These are phyloP conservation scores for Drosophila baimaii DNA, from an alignment of 1,140 invertebrate genomes.

Conservation along the genomic window DNA sequence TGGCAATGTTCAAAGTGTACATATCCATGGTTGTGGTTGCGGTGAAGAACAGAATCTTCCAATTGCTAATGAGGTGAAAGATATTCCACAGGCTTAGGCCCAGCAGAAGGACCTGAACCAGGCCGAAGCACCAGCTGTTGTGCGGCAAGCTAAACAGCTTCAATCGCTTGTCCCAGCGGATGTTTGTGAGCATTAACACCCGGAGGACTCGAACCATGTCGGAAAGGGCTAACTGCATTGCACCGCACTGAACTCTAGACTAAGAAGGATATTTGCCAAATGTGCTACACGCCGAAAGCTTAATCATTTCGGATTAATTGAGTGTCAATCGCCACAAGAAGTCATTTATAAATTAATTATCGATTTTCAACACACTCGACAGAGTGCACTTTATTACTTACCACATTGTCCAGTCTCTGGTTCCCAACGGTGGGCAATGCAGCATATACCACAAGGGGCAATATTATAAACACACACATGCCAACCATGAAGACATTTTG, in stretches of 20 bases:
- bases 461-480: too few species aligned
- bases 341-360: slow-evolving; percentile 6
- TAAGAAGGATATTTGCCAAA: too few species aligned
- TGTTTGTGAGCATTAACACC: not conserved
- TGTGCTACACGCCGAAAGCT: not conserved
- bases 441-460: not conserved
- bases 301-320: not conserved
- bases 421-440: not conserved
- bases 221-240: not conserved
- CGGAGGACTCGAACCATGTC: not conserved
- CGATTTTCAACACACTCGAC: not conserved
- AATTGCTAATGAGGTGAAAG: not conserved
- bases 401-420: not conserved
- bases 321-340: not conserved
- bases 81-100: not conserved
- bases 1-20: not conserved
- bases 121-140: not conserved
- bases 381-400: not conserved
- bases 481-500: not conserved
- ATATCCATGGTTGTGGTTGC: not conserved
- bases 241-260: not conserved
- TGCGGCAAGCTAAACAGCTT: not conserved
- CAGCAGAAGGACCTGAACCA: not conserved
- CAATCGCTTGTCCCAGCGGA: not conserved
- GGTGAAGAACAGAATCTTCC: not conserved